Evolutionary conservation across 2,888 invertebrate species (phyloP).

Genomic region (Galerucella pusilla): DNA sequence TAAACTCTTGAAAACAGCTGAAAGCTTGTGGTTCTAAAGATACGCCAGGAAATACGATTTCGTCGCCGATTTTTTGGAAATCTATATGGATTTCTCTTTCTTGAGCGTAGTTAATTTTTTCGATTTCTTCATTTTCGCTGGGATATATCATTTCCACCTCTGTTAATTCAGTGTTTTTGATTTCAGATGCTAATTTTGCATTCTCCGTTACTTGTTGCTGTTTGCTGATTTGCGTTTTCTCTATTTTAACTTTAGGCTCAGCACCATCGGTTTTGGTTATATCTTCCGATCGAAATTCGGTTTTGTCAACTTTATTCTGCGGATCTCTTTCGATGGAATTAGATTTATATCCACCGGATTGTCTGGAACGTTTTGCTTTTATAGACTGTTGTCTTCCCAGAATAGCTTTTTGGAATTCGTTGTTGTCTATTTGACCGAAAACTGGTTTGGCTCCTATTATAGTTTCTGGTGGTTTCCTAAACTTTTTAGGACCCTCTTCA

Average conservation of each 20-base stretch:
- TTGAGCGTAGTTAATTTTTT: slow-evolving; percentile 60
- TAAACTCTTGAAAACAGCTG: slow-evolving; percentile 23
- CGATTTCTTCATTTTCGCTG: slow-evolving; percentile 59
- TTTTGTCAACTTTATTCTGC: slow-evolving; percentile 1
- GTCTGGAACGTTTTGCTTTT: slow-evolving; percentile 52
- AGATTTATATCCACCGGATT: slow-evolving; percentile 28
- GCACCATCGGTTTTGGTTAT: slow-evolving; percentile 40
- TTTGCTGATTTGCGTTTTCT: slow-evolving; percentile 49
- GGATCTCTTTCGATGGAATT: background rate
- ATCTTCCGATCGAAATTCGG: slow-evolving; percentile 36
- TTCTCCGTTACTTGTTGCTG: slow-evolving; percentile 47
- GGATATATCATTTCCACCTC: slow-evolving; percentile 56
- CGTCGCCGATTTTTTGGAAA: slow-evolving; percentile 59
- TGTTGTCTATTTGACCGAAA: slow-evolving; percentile 62
- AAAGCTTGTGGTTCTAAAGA: slow-evolving; percentile 18
- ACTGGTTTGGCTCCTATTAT: slow-evolving; percentile 63
- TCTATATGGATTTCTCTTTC: slow-evolving; percentile 61
- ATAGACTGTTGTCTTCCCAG: slow-evolving; percentile 57
- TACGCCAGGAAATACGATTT: slow-evolving; percentile 49
- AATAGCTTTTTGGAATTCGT: slow-evolving; percentile 63
- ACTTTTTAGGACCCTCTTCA: slow-evolving; percentile 51
- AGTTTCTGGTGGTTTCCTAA: slow-evolving; percentile 62
- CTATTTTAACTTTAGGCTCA: slow-evolving; percentile 52
- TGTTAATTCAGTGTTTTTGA: slow-evolving; percentile 56
- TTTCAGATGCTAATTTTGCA: slow-evolving; percentile 51